Base-by-base conservation (phyloP, 2,888 invertebrate genomes). In the Lapara coniferarum region DNA sequence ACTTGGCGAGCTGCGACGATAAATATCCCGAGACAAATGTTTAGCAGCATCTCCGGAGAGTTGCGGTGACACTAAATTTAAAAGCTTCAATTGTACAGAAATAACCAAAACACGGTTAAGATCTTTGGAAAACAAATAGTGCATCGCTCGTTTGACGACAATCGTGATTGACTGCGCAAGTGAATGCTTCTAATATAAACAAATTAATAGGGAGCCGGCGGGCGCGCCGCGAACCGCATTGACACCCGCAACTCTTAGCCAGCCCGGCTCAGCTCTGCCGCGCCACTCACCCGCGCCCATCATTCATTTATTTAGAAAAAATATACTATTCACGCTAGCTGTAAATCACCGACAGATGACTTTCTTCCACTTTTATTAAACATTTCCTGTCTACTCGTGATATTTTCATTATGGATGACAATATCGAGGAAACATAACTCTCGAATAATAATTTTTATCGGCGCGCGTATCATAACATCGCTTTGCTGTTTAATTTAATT, bases 1-100 rank as follows among this genome's bases (percentile, higher is more conserved):
- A 93, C 88, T 86, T 89, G 85, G 85, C 91, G 87, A 88, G 89
- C 87, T 85, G 86, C 81, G 81, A 82, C 91, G 90, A 93, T 93
- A 93, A 93, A 93, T 93, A 93, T 91, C 88, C 91, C 85, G 84
- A 92, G 93, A 93, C 93, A 92, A 93, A 93, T 93, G 92, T 89
- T 90, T 86, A 84, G 87, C 68, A 88, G 85, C 91, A 91, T 91
- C 93, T 91, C 92, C 85, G 78, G 91, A 88, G 93, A 92, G 89
- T 85, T 89, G 92, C 91, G 91, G 92, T 90, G 92, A 91, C 93
- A 93, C 92, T 93, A 91, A 90, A 93, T 93, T 92, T 93, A 92
- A 92, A 92, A 91, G 92, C 92, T 88, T 91, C 92, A 90, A 93
- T 92, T 91, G 93, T 91, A 93, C 93, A 89, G 90, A 92, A 93